phyloP scores from a whole-genome alignment of 2,113 vertebrate genomes.

The Sinocyclocheilus grahami region DNA sequence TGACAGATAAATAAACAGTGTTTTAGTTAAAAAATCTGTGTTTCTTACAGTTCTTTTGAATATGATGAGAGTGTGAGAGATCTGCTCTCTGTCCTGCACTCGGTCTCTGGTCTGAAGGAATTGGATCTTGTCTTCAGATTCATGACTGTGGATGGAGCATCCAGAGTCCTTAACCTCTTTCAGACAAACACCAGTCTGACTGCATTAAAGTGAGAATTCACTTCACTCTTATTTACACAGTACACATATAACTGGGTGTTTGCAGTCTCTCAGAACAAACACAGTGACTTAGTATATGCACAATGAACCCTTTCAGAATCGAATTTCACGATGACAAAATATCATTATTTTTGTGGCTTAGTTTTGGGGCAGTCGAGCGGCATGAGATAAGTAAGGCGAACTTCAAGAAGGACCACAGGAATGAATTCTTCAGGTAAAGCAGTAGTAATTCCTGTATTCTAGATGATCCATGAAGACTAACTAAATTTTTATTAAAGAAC shows the following conservation, averaged over 20 bases:
- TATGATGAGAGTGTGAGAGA: neutral
- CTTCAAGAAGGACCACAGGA: neutral
- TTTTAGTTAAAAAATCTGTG: neutral
- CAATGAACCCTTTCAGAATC: neutral
- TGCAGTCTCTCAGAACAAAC: neutral
- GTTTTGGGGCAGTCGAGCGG: neutral
- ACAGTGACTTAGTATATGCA: neutral
- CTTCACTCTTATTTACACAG: neutral
- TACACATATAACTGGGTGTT: neutral
- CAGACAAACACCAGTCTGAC: neutral
- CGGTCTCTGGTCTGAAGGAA: slow-evolving; percentile 16
- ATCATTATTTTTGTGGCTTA: neutral
- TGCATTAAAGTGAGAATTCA: neutral
- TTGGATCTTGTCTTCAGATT: neutral
- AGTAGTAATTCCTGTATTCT: neutral
- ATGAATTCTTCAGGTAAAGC: neutral
- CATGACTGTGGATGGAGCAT: slow-evolving; percentile 22
- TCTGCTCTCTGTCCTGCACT: neutral
- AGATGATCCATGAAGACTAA: neutral
- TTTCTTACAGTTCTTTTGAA: no score
- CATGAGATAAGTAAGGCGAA: neutral
- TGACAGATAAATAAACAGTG: no score
- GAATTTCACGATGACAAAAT: neutral
- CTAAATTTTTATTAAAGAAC: neutral
- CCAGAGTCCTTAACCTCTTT: slow-evolving; percentile 14